A percentile compares a stretch with the other conserved stretches of the same genome.
phyloP scores from a whole-genome alignment of 2,888 invertebrate genomes.

The Hoplodrina blanda region DNA sequence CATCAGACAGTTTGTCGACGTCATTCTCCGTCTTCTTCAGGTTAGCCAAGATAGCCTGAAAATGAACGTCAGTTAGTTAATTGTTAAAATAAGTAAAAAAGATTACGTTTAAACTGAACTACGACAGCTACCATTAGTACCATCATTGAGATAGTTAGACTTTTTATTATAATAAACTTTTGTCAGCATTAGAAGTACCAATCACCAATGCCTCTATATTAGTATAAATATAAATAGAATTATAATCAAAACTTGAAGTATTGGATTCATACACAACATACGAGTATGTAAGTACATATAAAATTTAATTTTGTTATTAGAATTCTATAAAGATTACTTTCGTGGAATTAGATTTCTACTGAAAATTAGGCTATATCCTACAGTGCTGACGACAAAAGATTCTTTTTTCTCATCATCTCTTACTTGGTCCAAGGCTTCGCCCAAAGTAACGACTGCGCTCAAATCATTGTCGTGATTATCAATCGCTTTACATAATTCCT shows the following conservation, averaged over 20 bases:
- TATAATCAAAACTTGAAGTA: constrained; percentile 58
- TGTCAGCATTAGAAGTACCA: constrained; percentile 71
- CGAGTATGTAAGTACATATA: constrained; percentile 52
- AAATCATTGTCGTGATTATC: constrained; percentile 93
- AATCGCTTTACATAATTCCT: constrained; percentile 94
- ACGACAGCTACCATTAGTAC: constrained; percentile 88
- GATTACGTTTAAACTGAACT: constrained; percentile 80
- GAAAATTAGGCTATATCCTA: constrained; percentile 87
- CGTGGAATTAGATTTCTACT: constrained; percentile 85
- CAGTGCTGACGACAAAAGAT: constrained; percentile 77
- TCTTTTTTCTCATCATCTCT: constrained; percentile 82
- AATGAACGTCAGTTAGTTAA: constrained; percentile 54
- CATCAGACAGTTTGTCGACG: constrained; percentile 96
- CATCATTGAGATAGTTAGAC: constrained; percentile 59
- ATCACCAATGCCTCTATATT: constrained; percentile 72
- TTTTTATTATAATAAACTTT: constrained; percentile 41
- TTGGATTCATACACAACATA: constrained; percentile 48
- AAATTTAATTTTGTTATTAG: constrained; percentile 69
- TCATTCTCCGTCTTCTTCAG: constrained; percentile 96
- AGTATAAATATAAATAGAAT: constrained; percentile 68
- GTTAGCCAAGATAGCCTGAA: constrained; percentile 94
- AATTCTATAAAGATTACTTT: constrained; percentile 68
- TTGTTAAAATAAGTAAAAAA: constrained; percentile 21
- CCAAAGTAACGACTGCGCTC: constrained; percentile 93
- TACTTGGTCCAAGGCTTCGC: constrained; percentile 96